phyloP scores from a whole-genome alignment of 2,113 vertebrate genomes.

The Hirundichthys speculiger region DNA sequence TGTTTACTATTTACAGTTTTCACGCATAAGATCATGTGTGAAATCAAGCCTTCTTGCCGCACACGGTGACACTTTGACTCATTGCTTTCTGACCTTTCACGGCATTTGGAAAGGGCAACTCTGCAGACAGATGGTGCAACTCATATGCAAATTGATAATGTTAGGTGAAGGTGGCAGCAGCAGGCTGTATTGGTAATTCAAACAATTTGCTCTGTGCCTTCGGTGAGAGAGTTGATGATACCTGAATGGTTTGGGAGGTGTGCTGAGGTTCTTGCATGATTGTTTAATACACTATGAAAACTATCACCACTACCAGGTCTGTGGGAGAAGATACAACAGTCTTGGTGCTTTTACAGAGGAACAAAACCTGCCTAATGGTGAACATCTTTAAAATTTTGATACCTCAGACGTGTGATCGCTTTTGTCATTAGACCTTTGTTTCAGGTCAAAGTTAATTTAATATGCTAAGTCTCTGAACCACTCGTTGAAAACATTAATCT shows the following conservation, averaged over 20 bases:
- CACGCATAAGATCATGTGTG: constrained; percentile 29
- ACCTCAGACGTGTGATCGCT: constrained; percentile 4
- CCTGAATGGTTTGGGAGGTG: neutral
- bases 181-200: constrained; percentile 10
- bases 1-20: constrained; percentile 42
- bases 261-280: neutral
- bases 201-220: constrained; percentile 21
- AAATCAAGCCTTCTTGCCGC: constrained; percentile 19
- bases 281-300: constrained; percentile 9
- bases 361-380: neutral
- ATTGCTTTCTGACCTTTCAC: constrained; percentile 64
- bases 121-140: constrained; percentile 51
- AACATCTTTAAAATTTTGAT: neutral
- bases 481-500: constrained; percentile 10
- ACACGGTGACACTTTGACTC: constrained; percentile 41
- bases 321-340: neutral
- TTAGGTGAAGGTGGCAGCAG: constrained; percentile 18
- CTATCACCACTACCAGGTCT: neutral
- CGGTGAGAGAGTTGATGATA: too few species aligned
- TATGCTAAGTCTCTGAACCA: neutral
- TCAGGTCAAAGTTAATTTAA: constrained; percentile 9
- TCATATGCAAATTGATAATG: constrained; percentile 59
- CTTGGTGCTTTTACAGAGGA: neutral
- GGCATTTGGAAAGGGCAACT: constrained; percentile 67
- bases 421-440: neutral